Evolutionary conservation across 2,888 invertebrate genomes (phyloP).

Genomic region (Eupithecia dodoneata): DNA sequence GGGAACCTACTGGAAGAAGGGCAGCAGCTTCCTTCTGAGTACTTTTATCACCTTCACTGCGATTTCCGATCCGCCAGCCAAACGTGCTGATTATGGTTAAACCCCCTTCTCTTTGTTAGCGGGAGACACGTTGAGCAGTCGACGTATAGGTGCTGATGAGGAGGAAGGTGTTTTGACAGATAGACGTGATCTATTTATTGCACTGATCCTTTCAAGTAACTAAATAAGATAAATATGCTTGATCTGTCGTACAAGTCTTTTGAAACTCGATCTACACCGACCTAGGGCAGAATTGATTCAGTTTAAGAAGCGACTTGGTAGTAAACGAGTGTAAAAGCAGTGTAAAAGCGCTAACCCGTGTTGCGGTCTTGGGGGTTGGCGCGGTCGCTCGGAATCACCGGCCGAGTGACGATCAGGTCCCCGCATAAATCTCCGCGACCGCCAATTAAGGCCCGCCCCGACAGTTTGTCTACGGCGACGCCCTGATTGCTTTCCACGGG

Average conservation of each 20-base stretch:
- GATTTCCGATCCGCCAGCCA: too few relatives aligned
- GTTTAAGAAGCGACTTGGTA: neutral
- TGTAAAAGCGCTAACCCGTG: constrained; percentile 33
- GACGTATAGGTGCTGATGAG: too few relatives aligned
- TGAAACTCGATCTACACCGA: neutral
- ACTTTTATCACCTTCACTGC: too few relatives aligned
- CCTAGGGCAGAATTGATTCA: neutral
- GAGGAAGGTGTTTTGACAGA: too few relatives aligned
- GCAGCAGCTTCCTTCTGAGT: too few relatives aligned
- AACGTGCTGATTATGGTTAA: too few relatives aligned
- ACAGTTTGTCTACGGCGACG: constrained; percentile 82
- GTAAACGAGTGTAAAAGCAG: neutral
- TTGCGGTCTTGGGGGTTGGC: constrained; percentile 50
- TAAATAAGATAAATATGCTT: neutral
- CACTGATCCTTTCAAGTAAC: neutral
- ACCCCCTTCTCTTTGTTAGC: too few relatives aligned
- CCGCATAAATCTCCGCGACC: constrained; percentile 83
- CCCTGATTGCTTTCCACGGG: constrained; percentile 81
- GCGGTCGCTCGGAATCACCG: constrained; percentile 62
- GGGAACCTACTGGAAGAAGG: neutral
- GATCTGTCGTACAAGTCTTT: neutral
- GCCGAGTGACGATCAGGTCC: constrained; percentile 74
- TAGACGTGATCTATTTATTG: too few relatives aligned
- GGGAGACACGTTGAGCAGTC: too few relatives aligned
- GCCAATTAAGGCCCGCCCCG: constrained; percentile 82